Evolutionary conservation across 2,888 invertebrate species (phyloP).

Genomic region (Ophioninae sp.): DNA sequence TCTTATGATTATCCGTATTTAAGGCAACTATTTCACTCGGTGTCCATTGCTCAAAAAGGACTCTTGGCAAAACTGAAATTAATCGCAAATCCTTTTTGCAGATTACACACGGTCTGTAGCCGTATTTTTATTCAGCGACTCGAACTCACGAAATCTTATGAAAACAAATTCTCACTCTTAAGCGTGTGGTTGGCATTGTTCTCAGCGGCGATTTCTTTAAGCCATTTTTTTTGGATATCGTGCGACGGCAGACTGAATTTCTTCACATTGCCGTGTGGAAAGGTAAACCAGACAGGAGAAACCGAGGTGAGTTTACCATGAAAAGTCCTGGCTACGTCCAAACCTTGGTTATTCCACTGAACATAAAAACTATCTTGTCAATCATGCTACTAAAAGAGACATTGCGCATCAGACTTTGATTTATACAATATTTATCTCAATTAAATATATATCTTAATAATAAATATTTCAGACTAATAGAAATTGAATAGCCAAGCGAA

Average conservation of each 20-base stretch:
- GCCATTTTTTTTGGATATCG: constrained; percentile 93
- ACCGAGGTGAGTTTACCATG: constrained; percentile 94
- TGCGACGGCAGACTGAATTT: constrained; percentile 88
- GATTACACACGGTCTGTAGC: too few species aligned
- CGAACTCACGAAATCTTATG: background rate
- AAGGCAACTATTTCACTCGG: constrained; percentile 88
- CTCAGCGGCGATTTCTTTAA: constrained; percentile 86
- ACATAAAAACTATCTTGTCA: constrained; percentile 35
- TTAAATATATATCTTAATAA: too few species aligned
- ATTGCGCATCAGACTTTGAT: too few species aligned
- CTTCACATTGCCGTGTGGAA: constrained; percentile 85
- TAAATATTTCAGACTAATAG: too few species aligned
- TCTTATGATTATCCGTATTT: constrained; percentile 86
- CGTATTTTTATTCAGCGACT: too few species aligned
- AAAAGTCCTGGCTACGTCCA: constrained; percentile 95
- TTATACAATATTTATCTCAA: too few species aligned
- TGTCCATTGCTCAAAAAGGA: constrained; percentile 94
- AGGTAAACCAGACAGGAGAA: constrained; percentile 97
- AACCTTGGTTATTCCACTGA: constrained; percentile 97
- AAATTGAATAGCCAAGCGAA: background rate
- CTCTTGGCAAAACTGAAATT: constrained; percentile 91
- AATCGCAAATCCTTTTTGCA: background rate
- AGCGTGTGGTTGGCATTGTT: constrained; percentile 83
- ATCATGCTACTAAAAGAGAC: background rate
- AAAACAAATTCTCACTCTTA: constrained; percentile 82